These are phyloP conservation scores for Drosophila micromelanica DNA, from an alignment of 1,140 invertebrate genomes.

Conservation along the genomic window DNA sequence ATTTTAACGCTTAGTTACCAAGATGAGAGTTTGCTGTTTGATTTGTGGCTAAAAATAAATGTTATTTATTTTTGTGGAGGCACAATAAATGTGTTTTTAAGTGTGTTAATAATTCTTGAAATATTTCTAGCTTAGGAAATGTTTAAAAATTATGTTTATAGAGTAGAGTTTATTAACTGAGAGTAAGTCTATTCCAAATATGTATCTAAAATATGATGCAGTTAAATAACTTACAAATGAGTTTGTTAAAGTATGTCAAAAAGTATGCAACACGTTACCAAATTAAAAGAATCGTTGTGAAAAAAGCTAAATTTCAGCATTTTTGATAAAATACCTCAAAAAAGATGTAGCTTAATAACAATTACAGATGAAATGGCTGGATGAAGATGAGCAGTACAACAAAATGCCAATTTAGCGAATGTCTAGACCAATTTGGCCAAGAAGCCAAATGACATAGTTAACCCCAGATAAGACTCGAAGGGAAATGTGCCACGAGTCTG, in stretches of 20 bases:
- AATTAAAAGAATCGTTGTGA: not conserved
- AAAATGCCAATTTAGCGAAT: slow-evolving; percentile 28
- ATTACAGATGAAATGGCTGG: slow-evolving; percentile 2
- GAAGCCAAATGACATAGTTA: slow-evolving; percentile 37
- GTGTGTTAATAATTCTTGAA: not conserved
- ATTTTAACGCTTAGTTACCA: not conserved
- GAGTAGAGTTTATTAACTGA: slow-evolving; percentile 17
- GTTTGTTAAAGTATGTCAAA: slow-evolving; percentile 14
- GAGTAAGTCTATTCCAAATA: slow-evolving; percentile 8
- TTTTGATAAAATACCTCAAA: not conserved
- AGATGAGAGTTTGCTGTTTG: not conserved
- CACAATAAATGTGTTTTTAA: not conserved
- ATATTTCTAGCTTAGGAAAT: not conserved
- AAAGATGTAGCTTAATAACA: not conserved
- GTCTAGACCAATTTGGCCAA: slow-evolving; percentile 69
- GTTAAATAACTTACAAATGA: not conserved
- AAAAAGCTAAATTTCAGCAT: not conserved
- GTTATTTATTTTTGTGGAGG: not conserved
- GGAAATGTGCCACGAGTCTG: not conserved
- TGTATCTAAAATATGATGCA: not conserved
- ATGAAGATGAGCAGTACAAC: slow-evolving; percentile 13
- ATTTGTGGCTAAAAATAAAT: slow-evolving; percentile 8
- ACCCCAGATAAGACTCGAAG: slow-evolving; percentile 29
- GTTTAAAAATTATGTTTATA: not conserved
- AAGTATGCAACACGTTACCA: slow-evolving; percentile 10